Evolutionary conservation across 2,797 vertebrate genomes (phyloP).

Genomic region (Chanos chanos): DNA sequence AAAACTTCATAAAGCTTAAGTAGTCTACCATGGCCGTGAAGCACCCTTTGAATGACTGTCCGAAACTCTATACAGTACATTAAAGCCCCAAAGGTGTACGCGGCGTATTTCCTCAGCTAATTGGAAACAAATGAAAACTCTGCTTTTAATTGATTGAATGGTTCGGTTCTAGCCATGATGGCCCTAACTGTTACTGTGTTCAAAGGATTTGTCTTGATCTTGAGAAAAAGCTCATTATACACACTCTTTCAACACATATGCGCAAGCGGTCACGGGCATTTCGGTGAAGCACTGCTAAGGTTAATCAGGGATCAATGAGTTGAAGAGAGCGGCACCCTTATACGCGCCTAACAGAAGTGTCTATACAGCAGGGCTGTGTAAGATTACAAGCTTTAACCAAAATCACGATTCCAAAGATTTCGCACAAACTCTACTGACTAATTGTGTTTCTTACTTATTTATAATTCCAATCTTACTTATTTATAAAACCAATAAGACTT

Average conservation of each 20-base stretch:
- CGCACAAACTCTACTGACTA: too few relatives aligned
- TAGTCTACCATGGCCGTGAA: conserved; percentile 25
- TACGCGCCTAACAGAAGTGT: too few relatives aligned
- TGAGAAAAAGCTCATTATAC: conserved; percentile 52
- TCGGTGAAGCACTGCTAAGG: conserved; percentile 37
- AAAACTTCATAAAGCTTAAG: conserved; percentile 37
- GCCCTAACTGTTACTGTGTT: conserved; percentile 7
- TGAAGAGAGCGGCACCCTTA: too few relatives aligned
- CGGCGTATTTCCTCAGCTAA: conserved; percentile 60
- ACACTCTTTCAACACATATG: conserved; percentile 40
- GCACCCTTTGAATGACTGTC: conserved; percentile 36
- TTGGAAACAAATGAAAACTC: conserved; percentile 63
- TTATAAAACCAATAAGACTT: too few relatives aligned
- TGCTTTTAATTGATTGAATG: conserved; percentile 59
- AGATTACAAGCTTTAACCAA: too few relatives aligned
- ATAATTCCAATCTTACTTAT: too few relatives aligned
- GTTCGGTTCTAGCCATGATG: conserved; percentile 41
- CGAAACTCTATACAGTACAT: conserved; percentile 46
- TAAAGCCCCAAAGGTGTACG: conserved; percentile 38
- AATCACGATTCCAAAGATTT: too few relatives aligned
- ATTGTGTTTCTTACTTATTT: too few relatives aligned
- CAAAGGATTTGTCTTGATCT: conserved; percentile 13
- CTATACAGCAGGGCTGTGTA: too few relatives aligned
- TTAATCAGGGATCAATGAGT: conserved; percentile 44
- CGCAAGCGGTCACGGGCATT: conserved; percentile 54